Conservation (phyloP, 2,797 vertebrate genomes). For the Microctenopoma steveboyesi region DNA sequence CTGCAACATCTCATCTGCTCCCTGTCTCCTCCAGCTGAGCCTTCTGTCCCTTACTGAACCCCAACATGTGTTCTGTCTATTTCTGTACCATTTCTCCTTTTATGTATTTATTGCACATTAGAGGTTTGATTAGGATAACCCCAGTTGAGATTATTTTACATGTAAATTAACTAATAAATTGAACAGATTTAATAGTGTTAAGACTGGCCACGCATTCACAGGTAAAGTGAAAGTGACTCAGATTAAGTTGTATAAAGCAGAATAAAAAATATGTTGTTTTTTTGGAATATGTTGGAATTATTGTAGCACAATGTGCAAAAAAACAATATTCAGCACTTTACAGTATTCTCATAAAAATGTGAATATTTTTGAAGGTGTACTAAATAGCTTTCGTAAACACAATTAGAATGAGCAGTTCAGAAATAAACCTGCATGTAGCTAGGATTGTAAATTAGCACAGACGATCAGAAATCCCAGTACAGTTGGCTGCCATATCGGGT, state of each 20-base stretch:
- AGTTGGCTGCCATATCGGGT: not conserved
- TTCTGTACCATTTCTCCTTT: not conserved
- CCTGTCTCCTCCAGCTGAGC: conserved; percentile 63
- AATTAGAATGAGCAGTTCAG: not conserved
- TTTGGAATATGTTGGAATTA: too few relatives aligned
- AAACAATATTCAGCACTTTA: too few relatives aligned
- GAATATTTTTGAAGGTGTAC: too few relatives aligned
- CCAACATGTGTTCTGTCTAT: not conserved
- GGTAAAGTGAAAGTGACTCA: too few relatives aligned
- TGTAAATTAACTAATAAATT: not conserved
- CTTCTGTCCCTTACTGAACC: conserved; percentile 38
- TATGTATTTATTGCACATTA: not conserved
- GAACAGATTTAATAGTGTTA: not conserved
- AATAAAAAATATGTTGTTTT: too few relatives aligned
- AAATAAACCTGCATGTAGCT: not conserved
- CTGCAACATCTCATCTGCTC: conserved; percentile 64
- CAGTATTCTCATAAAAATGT: too few relatives aligned
- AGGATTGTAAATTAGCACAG: not conserved
- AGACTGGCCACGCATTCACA: not conserved
- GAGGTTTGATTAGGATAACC: not conserved
- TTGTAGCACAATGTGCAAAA: too few relatives aligned
- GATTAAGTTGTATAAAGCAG: too few relatives aligned
- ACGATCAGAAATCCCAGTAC: not conserved
- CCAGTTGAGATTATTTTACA: not conserved
- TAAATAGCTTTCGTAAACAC: not conserved